These are phyloP conservation scores for Schizopygopsis malacanthus DNA, from an alignment of 2,797 vertebrate species.

Conservation along the genomic window DNA sequence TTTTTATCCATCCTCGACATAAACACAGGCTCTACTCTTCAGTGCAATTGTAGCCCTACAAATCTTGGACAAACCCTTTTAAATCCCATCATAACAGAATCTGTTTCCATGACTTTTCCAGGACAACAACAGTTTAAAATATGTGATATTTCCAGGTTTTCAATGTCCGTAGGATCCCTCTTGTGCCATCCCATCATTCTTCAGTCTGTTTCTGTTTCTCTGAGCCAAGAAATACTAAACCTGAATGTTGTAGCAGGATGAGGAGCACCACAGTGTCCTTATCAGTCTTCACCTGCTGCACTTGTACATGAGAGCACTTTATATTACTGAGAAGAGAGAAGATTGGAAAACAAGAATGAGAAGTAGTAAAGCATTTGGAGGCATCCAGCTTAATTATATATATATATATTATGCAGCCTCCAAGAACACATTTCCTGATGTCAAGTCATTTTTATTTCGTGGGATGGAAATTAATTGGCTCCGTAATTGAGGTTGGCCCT, in stretches of 20 bases:
- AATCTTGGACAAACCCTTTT: neutral
- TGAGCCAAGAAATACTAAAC: neutral
- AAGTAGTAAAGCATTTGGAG: neutral
- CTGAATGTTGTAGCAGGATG: neutral
- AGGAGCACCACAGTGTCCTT: neutral
- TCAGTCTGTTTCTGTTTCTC: constrained; percentile 1
- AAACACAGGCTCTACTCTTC: neutral
- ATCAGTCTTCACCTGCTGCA: constrained; percentile 17
- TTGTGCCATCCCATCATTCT: neutral
- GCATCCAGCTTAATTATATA: neutral
- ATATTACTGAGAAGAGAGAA: neutral
- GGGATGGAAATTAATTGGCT: neutral
- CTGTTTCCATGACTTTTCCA: neutral
- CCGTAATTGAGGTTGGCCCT: neutral
- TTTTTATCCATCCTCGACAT: neutral
- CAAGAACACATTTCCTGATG: neutral
- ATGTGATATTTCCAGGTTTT: neutral
- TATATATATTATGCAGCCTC: too few species aligned
- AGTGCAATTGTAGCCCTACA: neutral
- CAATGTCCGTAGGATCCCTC: too few species aligned
- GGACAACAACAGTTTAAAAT: neutral
- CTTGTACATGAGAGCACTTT: neutral
- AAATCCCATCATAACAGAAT: neutral
- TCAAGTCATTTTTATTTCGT: neutral
- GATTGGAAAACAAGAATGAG: neutral